Conservation (phyloP, 1,140 invertebrate species). For the Dysdera silvatica region DNA sequence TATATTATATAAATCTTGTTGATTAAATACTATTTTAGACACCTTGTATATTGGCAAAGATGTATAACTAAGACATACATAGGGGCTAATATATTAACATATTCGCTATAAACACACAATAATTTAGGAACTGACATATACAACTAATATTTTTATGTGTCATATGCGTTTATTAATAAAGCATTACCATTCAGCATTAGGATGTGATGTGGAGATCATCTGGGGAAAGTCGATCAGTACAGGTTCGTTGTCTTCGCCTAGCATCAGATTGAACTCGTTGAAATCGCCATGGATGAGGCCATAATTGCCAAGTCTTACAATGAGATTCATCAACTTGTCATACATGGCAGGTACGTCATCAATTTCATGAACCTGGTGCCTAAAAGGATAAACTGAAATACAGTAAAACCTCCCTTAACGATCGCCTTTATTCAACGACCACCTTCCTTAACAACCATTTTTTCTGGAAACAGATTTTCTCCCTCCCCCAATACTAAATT, state of each 20-base stretch:
- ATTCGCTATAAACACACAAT: not conserved
- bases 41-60: too few relatives aligned
- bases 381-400: conserved; percentile 40
- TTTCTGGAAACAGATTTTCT: too few relatives aligned
- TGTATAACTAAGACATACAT: too few relatives aligned
- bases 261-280: conserved; percentile 97
- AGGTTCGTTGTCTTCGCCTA: conserved; percentile 67
- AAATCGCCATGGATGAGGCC: conserved; percentile 99
- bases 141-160: not conserved
- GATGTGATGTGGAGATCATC: conserved; percentile 92
- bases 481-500: too few relatives aligned
- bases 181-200: conserved; percentile 77
- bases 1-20: too few relatives aligned
- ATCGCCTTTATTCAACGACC: too few relatives aligned
- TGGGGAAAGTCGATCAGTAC: conserved; percentile 98
- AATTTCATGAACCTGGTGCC: conserved; percentile 72
- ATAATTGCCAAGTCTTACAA: conserved; percentile 79
- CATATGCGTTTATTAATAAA: not conserved
- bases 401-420: too few relatives aligned
- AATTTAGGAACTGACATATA: conserved; percentile 25
- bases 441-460: too few relatives aligned
- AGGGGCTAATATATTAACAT: too few relatives aligned
- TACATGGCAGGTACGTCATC: conserved; percentile 72
- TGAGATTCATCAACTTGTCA: conserved; percentile 90
- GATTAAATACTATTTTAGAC: too few relatives aligned